phyloP scores from a whole-genome alignment of 2,888 invertebrate genomes.

The Drosophila siamana region DNA sequence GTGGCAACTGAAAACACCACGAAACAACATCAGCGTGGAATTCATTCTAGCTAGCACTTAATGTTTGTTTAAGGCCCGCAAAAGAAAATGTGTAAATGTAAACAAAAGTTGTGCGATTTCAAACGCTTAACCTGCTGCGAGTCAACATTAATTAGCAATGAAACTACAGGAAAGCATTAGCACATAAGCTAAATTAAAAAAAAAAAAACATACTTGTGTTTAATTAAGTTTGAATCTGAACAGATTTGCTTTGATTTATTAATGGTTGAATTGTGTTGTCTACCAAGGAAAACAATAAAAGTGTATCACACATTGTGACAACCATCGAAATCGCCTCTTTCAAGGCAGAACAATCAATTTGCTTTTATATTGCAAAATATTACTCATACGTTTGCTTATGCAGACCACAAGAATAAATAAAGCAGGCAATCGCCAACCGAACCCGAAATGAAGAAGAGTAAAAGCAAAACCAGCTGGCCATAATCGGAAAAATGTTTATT shows the following conservation, averaged over 20 bases:
- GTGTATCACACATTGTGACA: neutral
- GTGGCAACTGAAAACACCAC: neutral
- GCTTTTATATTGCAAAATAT: conserved; percentile 1
- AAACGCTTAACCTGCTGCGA: neutral
- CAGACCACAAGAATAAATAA: conserved; percentile 9
- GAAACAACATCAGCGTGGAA: conserved; percentile 4
- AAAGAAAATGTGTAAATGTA: neutral
- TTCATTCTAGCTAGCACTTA: conserved; percentile 12
- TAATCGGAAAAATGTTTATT: conserved; percentile 54
- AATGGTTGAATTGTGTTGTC: no score
- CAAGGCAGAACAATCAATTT: neutral
- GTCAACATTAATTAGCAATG: conserved; percentile 9
- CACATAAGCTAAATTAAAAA: neutral
- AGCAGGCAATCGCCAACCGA: neutral
- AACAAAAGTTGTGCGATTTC: neutral
- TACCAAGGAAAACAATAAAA: neutral
- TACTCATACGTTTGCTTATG: conserved; percentile 12
- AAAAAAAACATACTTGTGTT: no score
- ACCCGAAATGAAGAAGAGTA: neutral
- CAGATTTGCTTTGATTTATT: no score
- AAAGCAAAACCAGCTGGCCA: conserved; percentile 43
- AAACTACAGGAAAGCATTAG: neutral
- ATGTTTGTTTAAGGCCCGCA: conserved; percentile 28
- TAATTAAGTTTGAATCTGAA: no score
- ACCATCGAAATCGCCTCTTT: neutral